Conservation (phyloP, 2,888 invertebrate genomes). For the Blastobasis lacticolella region DNA sequence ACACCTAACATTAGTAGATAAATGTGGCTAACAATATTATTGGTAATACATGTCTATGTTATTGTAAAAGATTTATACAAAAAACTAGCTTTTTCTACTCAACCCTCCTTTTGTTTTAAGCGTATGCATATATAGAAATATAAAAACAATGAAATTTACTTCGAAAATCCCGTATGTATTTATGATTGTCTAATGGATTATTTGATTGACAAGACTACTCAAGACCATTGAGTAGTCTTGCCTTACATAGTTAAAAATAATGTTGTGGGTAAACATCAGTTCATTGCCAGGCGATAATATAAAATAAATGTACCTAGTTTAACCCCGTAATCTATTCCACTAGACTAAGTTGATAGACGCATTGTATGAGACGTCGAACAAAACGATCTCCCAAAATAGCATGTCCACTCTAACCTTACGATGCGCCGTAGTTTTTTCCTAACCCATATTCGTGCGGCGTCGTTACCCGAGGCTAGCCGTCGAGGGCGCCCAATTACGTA, state of each 20-base stretch:
- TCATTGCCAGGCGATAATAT: no score
- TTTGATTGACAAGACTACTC: no score
- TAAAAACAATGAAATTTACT: no score
- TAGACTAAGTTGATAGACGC: background rate
- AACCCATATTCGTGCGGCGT: slow-evolving; percentile 68
- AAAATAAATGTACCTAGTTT: background rate
- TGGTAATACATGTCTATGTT: background rate
- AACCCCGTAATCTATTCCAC: background rate
- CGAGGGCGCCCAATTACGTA: slow-evolving; percentile 69
- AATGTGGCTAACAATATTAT: background rate
- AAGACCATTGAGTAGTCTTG: no score
- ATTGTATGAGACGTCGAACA: background rate
- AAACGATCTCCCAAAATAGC: background rate
- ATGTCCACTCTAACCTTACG: slow-evolving; percentile 16
- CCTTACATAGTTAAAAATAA: background rate
- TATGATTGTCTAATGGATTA: no score
- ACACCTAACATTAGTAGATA: background rate
- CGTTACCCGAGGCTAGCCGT: slow-evolving; percentile 54
- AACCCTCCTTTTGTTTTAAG: no score
- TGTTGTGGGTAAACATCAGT: no score
- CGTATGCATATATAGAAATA: no score
- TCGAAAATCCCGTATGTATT: no score
- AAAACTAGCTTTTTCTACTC: no score
- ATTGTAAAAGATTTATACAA: no score
- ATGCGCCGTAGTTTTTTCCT: slow-evolving; percentile 53